Evolutionary conservation across 2,113 vertebrate genomes (phyloP).

Genomic region (Erythrolamprus reginae): DNA sequence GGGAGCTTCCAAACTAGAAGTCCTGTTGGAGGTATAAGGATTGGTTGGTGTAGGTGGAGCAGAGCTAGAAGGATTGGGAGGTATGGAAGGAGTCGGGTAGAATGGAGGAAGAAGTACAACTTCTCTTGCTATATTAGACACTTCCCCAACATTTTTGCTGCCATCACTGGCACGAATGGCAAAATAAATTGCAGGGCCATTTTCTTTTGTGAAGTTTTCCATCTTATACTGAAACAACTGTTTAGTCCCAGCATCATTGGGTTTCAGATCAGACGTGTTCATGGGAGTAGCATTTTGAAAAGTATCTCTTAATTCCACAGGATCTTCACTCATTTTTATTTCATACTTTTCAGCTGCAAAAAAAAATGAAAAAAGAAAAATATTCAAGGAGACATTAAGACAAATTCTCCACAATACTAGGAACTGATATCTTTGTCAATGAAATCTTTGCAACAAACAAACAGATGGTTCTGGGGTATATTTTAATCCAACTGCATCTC

Average conservation of each 20-base stretch:
- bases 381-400: background rate
- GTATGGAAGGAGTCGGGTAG: background rate
- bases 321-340: slow-evolving; percentile 57
- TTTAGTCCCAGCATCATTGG: slow-evolving; percentile 38
- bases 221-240: slow-evolving; percentile 56
- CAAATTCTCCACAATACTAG: too few species aligned
- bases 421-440: background rate
- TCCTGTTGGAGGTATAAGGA: background rate
- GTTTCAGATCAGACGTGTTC: slow-evolving; percentile 45
- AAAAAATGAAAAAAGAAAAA: too few species aligned
- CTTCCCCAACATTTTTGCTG: slow-evolving; percentile 37
- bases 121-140: slow-evolving; percentile 60
- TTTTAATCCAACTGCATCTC: background rate
- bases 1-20: background rate
- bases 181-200: slow-evolving; percentile 53
- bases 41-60: too few species aligned
- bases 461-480: background rate
- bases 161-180: slow-evolving; percentile 45
- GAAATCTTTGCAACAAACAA: background rate
- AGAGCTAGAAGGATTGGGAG: too few species aligned
- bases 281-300: slow-evolving; percentile 49
- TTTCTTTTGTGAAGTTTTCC: slow-evolving; percentile 35
- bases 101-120: slow-evolving; percentile 27
- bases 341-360: slow-evolving; percentile 63
- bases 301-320: slow-evolving; percentile 34